A percentile compares a stretch with the other conserved stretches of the same genome.
phyloP scores from a whole-genome alignment of 2,113 vertebrate species.

The Arvicanthis niloticus region DNA sequence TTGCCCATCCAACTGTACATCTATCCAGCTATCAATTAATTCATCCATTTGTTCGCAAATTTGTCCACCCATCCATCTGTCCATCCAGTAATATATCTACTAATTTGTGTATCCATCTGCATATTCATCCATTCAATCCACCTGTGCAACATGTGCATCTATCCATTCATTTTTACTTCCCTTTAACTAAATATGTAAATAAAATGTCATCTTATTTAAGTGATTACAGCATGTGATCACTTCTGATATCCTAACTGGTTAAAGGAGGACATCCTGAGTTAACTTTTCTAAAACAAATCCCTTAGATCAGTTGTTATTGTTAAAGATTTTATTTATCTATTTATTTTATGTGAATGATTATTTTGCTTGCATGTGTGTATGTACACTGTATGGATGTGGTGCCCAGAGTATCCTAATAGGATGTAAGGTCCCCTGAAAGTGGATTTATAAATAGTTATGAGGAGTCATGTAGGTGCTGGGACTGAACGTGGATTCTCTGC shows the following conservation, averaged over 20 bases:
- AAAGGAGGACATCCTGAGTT: not conserved
- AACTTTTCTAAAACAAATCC: not conserved
- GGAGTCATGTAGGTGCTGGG: not conserved
- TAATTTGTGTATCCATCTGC: not conserved
- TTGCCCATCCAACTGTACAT: not conserved
- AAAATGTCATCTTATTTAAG: not conserved
- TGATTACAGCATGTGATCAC: accelerated
- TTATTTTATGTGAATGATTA: not conserved
- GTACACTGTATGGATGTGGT: not conserved
- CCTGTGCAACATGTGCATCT: no score
- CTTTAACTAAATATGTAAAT: not conserved
- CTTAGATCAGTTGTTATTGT: not conserved
- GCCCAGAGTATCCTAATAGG: not conserved
- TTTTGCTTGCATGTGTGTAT: not conserved
- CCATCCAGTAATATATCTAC: no score
- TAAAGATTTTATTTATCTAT: not conserved
- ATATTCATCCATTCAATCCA: not conserved
- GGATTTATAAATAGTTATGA: not conserved
- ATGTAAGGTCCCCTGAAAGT: not conserved
- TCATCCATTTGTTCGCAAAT: no score
- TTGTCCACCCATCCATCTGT: no score
- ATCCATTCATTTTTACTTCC: not conserved
- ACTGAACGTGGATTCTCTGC: not conserved
- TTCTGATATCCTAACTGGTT: not conserved
- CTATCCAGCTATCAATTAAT: not conserved